These are phyloP conservation scores for Ctenomys sociabilis DNA, from an alignment of 2,113 vertebrate genomes.

Conservation along the genomic window DNA sequence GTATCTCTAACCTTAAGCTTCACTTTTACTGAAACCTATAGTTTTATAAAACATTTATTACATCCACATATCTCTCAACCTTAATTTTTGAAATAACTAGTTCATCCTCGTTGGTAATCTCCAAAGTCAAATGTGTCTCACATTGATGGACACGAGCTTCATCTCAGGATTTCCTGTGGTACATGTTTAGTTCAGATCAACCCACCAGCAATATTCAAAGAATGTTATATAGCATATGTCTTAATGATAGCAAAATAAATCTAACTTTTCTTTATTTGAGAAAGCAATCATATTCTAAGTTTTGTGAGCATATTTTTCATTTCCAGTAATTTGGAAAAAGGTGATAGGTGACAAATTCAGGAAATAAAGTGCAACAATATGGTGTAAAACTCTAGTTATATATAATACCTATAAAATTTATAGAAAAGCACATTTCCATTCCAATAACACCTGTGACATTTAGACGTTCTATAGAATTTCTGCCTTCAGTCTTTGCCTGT, in stretches of 20 bases:
- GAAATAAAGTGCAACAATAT: slow-evolving; percentile 64
- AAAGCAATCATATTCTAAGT: slow-evolving; percentile 27
- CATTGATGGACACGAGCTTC: background rate
- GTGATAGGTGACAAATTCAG: slow-evolving; percentile 70
- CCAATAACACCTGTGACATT: slow-evolving; percentile 81
- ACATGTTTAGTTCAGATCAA: background rate
- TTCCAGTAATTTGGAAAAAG: slow-evolving; percentile 69
- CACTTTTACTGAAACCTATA: slow-evolving; percentile 12
- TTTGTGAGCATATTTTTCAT: slow-evolving; percentile 71
- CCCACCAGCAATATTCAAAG: slow-evolving; percentile 12
- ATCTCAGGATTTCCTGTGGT: background rate
- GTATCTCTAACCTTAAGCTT: background rate
- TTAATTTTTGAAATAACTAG: slow-evolving; percentile 24
- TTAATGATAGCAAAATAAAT: slow-evolving; percentile 26
- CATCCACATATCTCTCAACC: background rate
- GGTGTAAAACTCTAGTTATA: slow-evolving; percentile 55
- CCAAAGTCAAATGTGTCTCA: slow-evolving; percentile 36
- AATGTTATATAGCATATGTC: background rate
- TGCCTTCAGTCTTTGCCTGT: slow-evolving; percentile 42
- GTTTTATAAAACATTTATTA: background rate
- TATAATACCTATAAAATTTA: slow-evolving; percentile 58
- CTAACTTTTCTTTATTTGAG: background rate
- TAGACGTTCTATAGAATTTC: slow-evolving; percentile 59
- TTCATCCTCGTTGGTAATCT: slow-evolving; percentile 1
- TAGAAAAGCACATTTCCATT: slow-evolving; percentile 68